These are phyloP conservation scores for Pheosia gnoma DNA, from an alignment of 2,888 invertebrate genomes.

Conservation along the genomic window DNA sequence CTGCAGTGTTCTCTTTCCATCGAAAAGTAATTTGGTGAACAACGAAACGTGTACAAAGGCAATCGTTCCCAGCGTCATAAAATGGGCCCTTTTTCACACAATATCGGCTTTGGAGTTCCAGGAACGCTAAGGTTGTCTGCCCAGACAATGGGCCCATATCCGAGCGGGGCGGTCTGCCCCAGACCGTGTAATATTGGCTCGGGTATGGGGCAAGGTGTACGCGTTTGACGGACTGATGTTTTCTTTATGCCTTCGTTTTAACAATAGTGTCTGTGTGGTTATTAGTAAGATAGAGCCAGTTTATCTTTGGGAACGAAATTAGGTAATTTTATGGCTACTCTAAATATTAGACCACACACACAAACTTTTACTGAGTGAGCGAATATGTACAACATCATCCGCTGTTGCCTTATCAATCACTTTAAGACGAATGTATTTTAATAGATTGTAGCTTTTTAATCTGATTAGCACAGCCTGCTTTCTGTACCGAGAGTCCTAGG, in stretches of 20 bases:
- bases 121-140: constrained; percentile 20
- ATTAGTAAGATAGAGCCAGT: too few species aligned
- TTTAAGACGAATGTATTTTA: too few species aligned
- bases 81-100: constrained; percentile 5
- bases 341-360: too few species aligned
- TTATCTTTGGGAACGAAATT: too few species aligned
- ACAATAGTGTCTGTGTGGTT: too few species aligned
- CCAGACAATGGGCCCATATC: constrained; percentile 34
- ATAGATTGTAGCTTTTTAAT: too few species aligned
- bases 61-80: constrained; percentile 1
- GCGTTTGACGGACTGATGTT: constrained; percentile 8
- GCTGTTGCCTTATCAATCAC: too few species aligned
- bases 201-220: constrained; percentile 7
- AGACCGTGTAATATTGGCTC: constrained; percentile 16
- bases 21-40: constrained; percentile 7
- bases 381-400: too few species aligned
- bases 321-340: too few species aligned
- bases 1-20: background rate
- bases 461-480: too few species aligned
- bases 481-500: too few species aligned
- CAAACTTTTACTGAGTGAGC: too few species aligned
- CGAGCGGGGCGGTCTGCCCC: constrained; percentile 14
- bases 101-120: constrained; percentile 14
- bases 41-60: constrained; percentile 6
- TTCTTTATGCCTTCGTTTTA: background rate